Conservation (phyloP, 2,797 vertebrate species). For the Selene dorsalis region DNA sequence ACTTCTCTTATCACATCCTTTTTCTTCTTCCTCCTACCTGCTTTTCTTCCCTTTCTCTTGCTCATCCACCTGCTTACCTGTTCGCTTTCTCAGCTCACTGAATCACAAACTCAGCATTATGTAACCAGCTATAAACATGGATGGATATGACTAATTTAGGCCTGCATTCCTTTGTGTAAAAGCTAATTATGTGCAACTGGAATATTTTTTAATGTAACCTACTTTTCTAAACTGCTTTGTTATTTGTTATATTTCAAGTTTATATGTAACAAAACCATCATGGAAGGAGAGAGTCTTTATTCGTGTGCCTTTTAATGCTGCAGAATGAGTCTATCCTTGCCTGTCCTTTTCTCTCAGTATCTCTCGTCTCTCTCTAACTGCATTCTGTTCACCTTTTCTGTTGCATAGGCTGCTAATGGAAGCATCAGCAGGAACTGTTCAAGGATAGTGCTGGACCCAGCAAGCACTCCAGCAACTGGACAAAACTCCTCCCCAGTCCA, state of each 20-base stretch:
- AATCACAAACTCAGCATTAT: conserved; percentile 6
- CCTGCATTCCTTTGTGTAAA: conserved; percentile 10
- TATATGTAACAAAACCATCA: conserved; percentile 18
- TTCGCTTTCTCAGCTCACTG: conserved; percentile 9
- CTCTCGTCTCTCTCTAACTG: conserved; percentile 34
- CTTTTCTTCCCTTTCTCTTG: background rate
- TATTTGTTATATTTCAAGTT: conserved; percentile 32
- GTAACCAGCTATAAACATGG: background rate
- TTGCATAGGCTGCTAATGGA: conserved; percentile 50
- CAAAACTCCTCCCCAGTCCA: conserved; percentile 17
- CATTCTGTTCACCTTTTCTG: conserved; percentile 31
- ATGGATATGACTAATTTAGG: background rate
- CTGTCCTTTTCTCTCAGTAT: conserved; percentile 25
- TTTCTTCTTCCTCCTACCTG: background rate
- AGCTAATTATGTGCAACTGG: conserved; percentile 18
- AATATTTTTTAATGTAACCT: conserved; percentile 16
- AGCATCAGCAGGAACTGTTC: conserved; percentile 47
- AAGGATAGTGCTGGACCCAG: background rate
- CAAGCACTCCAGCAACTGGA: conserved; percentile 15
- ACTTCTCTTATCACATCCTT: conserved; percentile 10
- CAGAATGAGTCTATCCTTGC: conserved; percentile 29
- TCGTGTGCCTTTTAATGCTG: conserved; percentile 20
- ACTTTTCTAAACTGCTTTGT: conserved; percentile 34
- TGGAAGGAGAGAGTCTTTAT: conserved; percentile 26
- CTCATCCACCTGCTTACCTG: background rate